Base-by-base conservation (phyloP, 2,113 vertebrate genomes). In the Bettongia penicillata region DNA sequence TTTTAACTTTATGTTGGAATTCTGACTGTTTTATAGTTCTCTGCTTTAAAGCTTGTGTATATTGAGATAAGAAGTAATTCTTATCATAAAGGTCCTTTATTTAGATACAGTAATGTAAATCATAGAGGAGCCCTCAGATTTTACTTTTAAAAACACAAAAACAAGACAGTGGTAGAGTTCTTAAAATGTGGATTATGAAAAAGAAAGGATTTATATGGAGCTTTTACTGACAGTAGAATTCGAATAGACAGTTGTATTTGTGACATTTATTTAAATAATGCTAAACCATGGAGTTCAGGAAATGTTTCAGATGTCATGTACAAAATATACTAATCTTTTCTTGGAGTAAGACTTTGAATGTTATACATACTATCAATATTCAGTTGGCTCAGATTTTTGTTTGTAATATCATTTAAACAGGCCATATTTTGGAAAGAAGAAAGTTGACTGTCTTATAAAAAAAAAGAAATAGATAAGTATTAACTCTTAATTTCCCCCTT, bases 401-500 rank as follows among this genome's bases (percentile, higher is more conserved):
- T 97, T 68, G 91, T 92, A 93, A 92, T 94, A 52, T 22, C 61
- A 96, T 53, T 89, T 96, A 95, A 93, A 93, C 37, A 93, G n/a
- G 2, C 19, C 50, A 93, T 84, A 91, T n/a, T 55, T 97, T 68
- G 16, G 7, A 84, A 84, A 43, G 1, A 23, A n/a, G n/a, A 84
- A 84, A 43, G 5, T 77, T 77, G 68, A n/a, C 7, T 43, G 2
- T 84, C 68, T n/a, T 77, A 8, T 43, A n/a, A n/a, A 22, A 68
- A 68, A 77, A n/a, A n/a, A 84, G 25, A 22, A 22, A 84, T 5
- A 91, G 93, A 91, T 37, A 96, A 53, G 53, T 94, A 91, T 51
- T 96, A 96, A 96, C n/a, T 0, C 11, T n/a, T 93, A 11, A 93
- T 93, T 61, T 95, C 95, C 4, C 25, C 61, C 90, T 84, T 94